phyloP scores from a whole-genome alignment of 2,888 invertebrate species.

The Athalia rosae region DNA sequence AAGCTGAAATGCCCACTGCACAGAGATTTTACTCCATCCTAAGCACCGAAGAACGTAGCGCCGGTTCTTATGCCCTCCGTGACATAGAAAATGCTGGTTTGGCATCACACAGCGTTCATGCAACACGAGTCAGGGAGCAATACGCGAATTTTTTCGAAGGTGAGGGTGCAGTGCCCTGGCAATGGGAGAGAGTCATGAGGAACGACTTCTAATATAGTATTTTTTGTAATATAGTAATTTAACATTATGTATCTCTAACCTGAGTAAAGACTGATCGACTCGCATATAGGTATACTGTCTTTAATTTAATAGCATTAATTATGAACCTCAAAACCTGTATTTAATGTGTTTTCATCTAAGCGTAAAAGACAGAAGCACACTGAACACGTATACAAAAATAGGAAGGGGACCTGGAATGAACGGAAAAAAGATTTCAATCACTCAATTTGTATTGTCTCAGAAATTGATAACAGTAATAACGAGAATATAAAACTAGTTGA shows the following conservation, averaged over 20 bases:
- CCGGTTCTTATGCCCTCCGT: no score
- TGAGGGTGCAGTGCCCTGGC: slow-evolving; percentile 8
- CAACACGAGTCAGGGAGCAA: slow-evolving; percentile 8
- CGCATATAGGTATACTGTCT: background rate
- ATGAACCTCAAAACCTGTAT: background rate
- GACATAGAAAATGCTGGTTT: no score
- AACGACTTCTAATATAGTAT: slow-evolving; percentile 1
- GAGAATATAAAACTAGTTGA: no score
- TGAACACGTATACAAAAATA: no score
- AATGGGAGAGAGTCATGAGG: slow-evolving; percentile 3
- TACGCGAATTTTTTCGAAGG: slow-evolving; percentile 10
- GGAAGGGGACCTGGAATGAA: no score
- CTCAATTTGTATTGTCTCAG: no score
- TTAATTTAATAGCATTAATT: background rate
- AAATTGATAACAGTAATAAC: no score
- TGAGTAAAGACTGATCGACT: background rate
- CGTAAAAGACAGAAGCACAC: background rate
- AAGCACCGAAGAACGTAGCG: no score
- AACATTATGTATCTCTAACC: background rate
- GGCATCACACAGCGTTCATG: no score
- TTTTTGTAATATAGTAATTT: background rate
- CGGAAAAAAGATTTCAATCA: no score
- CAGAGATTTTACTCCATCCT: no score
- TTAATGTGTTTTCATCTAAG: background rate
- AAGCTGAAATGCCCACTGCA: no score